Percentiles rank a stretch among this genome's conserved stretches.
These are phyloP conservation scores for Ptiloglossa arizonensis DNA, from an alignment of 1,140 invertebrate genomes.

Conservation along the genomic window DNA sequence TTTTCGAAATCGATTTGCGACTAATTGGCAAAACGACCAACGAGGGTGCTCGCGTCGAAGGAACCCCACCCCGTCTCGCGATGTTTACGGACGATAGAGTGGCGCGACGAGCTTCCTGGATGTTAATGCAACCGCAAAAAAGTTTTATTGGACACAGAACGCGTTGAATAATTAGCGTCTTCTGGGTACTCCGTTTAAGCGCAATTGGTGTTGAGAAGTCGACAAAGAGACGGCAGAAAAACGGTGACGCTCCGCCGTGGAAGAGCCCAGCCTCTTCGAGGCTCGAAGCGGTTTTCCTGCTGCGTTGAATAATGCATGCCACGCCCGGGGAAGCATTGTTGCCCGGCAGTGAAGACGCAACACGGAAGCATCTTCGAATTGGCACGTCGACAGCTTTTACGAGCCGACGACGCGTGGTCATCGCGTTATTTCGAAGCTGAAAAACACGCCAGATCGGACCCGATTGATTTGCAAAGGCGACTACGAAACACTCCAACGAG, in stretches of 20 bases:
- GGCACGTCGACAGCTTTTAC: constrained; percentile 61
- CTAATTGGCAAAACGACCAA: too few relatives aligned
- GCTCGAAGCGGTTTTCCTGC: constrained; percentile 55
- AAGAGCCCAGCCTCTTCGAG: constrained; percentile 35
- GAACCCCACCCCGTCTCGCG: too few relatives aligned
- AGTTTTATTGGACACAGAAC: background rate
- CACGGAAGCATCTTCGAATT: constrained; percentile 63
- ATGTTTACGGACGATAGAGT: too few relatives aligned
- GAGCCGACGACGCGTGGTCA: constrained; percentile 40
- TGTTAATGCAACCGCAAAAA: background rate
- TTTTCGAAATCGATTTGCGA: too few relatives aligned
- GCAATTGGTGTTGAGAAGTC: constrained; percentile 35
- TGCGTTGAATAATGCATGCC: constrained; percentile 70
- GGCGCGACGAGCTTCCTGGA: background rate
- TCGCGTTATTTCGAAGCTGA: constrained; percentile 52
- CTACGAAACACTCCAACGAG: too few relatives aligned
- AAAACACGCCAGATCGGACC: constrained; percentile 29
- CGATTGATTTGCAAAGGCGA: background rate
- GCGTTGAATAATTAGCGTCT: background rate
- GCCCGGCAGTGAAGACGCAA: constrained; percentile 47
- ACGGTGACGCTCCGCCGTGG: constrained; percentile 9
- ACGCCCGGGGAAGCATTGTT: constrained; percentile 61
- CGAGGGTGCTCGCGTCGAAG: too few relatives aligned
- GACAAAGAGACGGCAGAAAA: constrained; percentile 18
- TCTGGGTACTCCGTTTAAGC: constrained; percentile 21